Base-by-base conservation (phyloP, 2,113 vertebrate species). In the Apodemus sylvaticus region DNA sequence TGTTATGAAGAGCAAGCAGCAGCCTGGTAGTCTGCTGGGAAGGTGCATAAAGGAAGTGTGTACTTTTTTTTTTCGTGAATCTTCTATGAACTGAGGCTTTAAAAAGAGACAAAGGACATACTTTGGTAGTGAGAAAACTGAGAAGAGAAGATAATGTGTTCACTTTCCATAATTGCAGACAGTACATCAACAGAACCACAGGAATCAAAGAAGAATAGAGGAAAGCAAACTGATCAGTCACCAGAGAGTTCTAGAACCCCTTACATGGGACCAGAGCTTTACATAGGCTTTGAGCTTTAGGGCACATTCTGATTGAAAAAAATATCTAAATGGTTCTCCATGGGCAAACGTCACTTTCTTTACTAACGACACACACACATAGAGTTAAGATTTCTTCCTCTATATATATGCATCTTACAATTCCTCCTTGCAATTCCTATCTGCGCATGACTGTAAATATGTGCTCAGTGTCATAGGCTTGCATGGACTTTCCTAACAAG, bases 111-210 rank as follows among this genome's bases (percentile, higher is more conserved):
- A 78, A 90, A 39, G 39, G 5, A 6, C 36, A 4, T 42, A 34
- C 7, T 83, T 96, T 58, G 39, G 45, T 68, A 39, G 29, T 51
- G 53, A 95, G 78, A 64, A 93, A 90, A 91, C 92, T 71, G 34
- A 45, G 94, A 95, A 26, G 82, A 34, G 60, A 89, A 87, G 26
- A 36, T 55, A 42, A 51, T 0, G 5, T 76, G 83, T 92, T 91
- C 81, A 60, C 93, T 93, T 97, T 96, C 83, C 76, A 81, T 89
- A 94, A 93, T 71, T 76, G 93, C 77, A 91, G 81, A 51, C 53
- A 42, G 76, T 60, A 66, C 42, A 78, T 87, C 34, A 34, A 5
- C 78, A 86, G 68, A 83, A 55, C 86, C 71, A 19, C 48, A 82
- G n/a, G 64, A n/a, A 22, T 34, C 76, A 51, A 66, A 78, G 1